phyloP scores from a whole-genome alignment of 2,888 invertebrate genomes.

The Caenorhabditis angaria region DNA sequence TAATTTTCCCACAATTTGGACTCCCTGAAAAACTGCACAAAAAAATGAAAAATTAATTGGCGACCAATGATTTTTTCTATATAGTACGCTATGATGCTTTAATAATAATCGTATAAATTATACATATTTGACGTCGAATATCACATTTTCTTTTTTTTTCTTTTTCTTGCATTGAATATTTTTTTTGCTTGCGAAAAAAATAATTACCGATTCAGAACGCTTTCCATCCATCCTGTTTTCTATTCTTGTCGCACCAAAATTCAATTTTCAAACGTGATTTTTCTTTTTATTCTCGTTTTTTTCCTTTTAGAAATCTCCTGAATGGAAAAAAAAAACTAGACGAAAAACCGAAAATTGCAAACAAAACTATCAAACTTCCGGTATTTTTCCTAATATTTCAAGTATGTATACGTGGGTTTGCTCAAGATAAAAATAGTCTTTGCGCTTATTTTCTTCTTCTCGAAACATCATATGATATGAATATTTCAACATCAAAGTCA shows the following conservation, averaged over 20 bases:
- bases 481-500: too few relatives aligned
- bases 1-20: neutral
- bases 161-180: neutral
- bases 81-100: neutral
- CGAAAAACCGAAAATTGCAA: neutral
- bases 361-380: neutral
- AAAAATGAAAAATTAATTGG: neutral
- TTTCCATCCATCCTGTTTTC: neutral
- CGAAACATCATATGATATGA: too few relatives aligned
- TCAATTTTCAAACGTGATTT: neutral
- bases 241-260: neutral
- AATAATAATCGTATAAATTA: conserved; percentile 4
- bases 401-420: too few relatives aligned
- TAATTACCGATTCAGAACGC: neutral
- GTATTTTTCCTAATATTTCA: neutral
- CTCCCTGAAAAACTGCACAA: too few relatives aligned
- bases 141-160: neutral
- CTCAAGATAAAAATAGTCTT: neutral
- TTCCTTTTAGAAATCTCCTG: too few relatives aligned
- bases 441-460: neutral
- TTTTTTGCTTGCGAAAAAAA: neutral
- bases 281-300: too few relatives aligned
- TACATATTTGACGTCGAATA: conserved; percentile 1
- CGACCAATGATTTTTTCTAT: neutral
- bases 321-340: too few relatives aligned